phyloP scores from a whole-genome alignment of 2,888 invertebrate species.

The Scaptodrosophila latifasciaeformis region DNA sequence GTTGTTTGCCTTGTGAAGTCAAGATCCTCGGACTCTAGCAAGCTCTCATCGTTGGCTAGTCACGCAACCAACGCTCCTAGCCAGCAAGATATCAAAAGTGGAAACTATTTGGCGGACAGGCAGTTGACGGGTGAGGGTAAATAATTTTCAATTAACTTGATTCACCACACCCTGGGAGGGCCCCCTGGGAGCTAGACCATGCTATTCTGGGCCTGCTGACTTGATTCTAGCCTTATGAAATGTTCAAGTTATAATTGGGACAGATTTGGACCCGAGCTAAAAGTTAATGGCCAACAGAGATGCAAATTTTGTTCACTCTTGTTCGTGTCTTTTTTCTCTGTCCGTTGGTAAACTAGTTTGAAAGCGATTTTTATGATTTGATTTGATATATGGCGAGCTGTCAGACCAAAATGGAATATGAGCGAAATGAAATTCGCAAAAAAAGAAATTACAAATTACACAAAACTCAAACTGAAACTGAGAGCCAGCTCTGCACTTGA shows the following conservation, averaged over 20 bases:
- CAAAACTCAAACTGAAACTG: constrained; percentile 7
- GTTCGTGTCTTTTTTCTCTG: no score
- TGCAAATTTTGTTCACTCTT: constrained; percentile 1
- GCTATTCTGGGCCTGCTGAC: no score
- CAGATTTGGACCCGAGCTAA: background rate
- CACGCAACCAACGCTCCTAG: no score
- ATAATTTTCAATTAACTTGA: constrained; percentile 60
- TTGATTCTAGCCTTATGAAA: no score
- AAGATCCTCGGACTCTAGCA: no score
- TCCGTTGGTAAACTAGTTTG: background rate
- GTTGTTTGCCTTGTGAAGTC: no score
- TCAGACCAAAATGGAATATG: constrained; percentile 37
- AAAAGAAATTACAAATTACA: constrained; percentile 58
- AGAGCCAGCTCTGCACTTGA: constrained; percentile 34
- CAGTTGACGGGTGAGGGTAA: constrained; percentile 21
- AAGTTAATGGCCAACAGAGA: constrained; percentile 10
- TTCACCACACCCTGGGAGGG: background rate
- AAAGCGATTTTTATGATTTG: no score
- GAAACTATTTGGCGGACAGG: no score
- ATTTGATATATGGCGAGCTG: constrained; percentile 31
- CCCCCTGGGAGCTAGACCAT: background rate
- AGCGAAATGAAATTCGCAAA: constrained; percentile 36
- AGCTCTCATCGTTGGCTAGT: no score
- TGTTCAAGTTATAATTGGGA: no score
- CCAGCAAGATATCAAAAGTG: no score